A percentile compares a stretch with the other conserved stretches of the same genome.
Evolutionary conservation across 2,888 invertebrate species (phyloP).

Genomic region (Chymomyza caudatula): DNA sequence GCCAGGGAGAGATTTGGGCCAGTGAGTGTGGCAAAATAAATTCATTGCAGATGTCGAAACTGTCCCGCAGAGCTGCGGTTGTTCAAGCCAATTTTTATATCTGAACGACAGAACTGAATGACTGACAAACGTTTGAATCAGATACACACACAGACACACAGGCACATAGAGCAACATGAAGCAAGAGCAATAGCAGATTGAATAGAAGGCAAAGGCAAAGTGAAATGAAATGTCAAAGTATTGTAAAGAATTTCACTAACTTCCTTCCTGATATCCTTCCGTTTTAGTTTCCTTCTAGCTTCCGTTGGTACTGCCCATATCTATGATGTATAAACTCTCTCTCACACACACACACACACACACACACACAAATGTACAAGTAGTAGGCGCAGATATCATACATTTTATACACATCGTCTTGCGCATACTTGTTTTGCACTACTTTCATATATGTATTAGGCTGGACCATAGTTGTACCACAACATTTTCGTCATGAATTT

Average conservation of each 20-base stretch:
- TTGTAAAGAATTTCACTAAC: slow-evolving; percentile 46
- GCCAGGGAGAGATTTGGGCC: neutral
- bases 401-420: neutral
- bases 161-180: neutral
- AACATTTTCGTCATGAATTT: too few species aligned
- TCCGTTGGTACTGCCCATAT: slow-evolving; percentile 29
- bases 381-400: neutral
- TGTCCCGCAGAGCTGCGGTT: slow-evolving; percentile 8
- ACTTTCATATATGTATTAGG: neutral
- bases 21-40: slow-evolving; percentile 28
- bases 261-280: slow-evolving; percentile 18
- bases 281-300: slow-evolving; percentile 42
- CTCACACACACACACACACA: neutral
- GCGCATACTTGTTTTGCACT: neutral
- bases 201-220: neutral
- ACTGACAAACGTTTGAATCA: slow-evolving; percentile 3
- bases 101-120: slow-evolving; percentile 8
- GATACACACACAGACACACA: neutral
- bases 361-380: neutral
- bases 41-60: slow-evolving; percentile 49
- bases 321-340: too few species aligned
- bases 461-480: too few species aligned
- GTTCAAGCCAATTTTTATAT: neutral
- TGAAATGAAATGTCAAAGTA: slow-evolving; percentile 54
- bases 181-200: neutral